Conservation (phyloP, 2,888 invertebrate species). For the Hirtodrosophila histrioides region DNA sequence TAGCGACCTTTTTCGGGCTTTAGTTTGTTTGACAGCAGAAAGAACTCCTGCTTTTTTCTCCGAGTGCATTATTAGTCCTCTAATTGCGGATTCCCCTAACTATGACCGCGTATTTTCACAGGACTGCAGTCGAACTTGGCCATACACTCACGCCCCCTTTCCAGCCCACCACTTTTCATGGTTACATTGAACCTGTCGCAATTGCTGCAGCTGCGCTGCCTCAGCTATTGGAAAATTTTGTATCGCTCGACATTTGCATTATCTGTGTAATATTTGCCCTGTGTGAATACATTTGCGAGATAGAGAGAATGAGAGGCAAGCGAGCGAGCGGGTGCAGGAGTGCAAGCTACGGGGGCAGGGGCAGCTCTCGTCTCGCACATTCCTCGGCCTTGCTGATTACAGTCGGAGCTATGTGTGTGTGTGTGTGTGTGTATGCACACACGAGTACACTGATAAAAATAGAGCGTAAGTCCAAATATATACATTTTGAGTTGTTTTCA, state of each 20-base stretch:
- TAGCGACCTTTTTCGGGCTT: too few relatives aligned
- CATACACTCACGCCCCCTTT: neutral
- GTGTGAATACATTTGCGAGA: constrained; percentile 17
- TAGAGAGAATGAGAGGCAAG: neutral
- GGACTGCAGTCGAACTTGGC: too few relatives aligned
- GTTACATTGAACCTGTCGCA: constrained; percentile 71
- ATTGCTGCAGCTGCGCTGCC: constrained; percentile 13
- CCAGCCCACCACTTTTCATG: constrained; percentile 53
- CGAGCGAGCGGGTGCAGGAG: constrained; percentile 3
- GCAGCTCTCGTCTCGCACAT: constrained; percentile 45
- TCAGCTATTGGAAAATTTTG: constrained; percentile 71
- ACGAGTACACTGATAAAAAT: too few relatives aligned
- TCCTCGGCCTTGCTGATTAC: constrained; percentile 75
- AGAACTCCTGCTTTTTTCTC: too few relatives aligned
- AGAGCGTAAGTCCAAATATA: too few relatives aligned
- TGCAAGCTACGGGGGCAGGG: constrained; percentile 8
- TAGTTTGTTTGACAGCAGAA: too few relatives aligned
- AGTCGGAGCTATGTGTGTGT: constrained; percentile 8
- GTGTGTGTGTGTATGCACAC: neutral
- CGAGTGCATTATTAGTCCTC: too few relatives aligned
- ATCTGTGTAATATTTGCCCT: constrained; percentile 52
- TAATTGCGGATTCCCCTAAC: too few relatives aligned
- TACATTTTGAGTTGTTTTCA: too few relatives aligned
- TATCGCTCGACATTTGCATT: constrained; percentile 64
- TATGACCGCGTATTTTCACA: too few relatives aligned